phyloP scores from a whole-genome alignment of 2,888 invertebrate genomes.

The Cecidostiba fungosa region DNA sequence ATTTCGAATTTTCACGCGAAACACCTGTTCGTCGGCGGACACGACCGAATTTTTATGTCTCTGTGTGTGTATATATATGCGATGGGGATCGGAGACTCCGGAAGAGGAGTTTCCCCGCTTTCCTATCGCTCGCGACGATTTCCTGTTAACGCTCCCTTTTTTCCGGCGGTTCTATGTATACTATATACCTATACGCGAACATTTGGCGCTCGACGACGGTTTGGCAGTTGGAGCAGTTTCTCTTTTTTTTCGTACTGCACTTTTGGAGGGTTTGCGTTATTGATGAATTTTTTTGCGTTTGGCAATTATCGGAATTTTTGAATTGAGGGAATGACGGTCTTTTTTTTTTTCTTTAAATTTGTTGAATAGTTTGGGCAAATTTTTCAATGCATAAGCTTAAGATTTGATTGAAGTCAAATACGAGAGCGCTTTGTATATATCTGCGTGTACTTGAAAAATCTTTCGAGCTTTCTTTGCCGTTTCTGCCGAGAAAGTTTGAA shows the following conservation, averaged over 20 bases:
- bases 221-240: neutral
- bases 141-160: constrained; percentile 12
- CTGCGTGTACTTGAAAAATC: neutral
- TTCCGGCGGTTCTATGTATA: neutral
- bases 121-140: constrained; percentile 2
- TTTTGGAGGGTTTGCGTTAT: neutral
- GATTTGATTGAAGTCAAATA: too few relatives aligned
- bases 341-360: too few relatives aligned
- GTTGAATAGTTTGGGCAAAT: too few relatives aligned
- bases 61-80: neutral
- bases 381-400: too few relatives aligned
- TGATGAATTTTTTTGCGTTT: too few relatives aligned
- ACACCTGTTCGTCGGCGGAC: constrained; percentile 7
- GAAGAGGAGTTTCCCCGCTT: constrained; percentile 20
- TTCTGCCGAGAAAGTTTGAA: neutral
- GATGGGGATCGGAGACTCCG: neutral
- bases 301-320: too few relatives aligned
- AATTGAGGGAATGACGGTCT: too few relatives aligned
- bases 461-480: neutral
- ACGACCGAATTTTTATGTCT: neutral
- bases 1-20: constrained; percentile 23
- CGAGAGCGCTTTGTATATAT: neutral
- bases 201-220: constrained; percentile 10
- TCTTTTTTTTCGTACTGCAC: neutral
- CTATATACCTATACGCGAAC: neutral